Evolutionary conservation across 1,140 invertebrate genomes (phyloP).

Genomic region (Zaprionus capensis): DNA sequence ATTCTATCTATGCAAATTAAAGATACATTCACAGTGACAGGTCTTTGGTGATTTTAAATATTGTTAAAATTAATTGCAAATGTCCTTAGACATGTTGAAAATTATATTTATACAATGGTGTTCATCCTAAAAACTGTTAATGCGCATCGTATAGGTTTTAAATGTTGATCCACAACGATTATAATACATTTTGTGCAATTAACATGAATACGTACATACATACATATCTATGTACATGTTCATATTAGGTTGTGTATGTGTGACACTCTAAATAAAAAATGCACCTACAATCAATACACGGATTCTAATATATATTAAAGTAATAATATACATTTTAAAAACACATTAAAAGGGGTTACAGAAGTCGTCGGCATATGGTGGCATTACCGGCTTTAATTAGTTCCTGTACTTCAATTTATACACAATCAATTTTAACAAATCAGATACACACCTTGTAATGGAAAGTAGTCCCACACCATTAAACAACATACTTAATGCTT

Average conservation of each 20-base stretch:
- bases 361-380: background rate
- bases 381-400: background rate
- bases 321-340: background rate
- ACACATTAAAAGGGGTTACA: too few relatives aligned
- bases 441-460: background rate
- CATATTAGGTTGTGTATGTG: background rate
- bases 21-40: background rate
- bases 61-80: background rate
- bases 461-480: background rate
- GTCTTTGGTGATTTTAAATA: background rate
- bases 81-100: background rate
- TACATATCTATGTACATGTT: constrained; percentile 4
- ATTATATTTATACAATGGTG: background rate
- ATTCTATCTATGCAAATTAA: background rate
- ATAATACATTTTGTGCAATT: background rate
- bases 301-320: background rate
- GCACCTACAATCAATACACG: background rate
- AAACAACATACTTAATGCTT: too few relatives aligned
- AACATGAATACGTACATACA: constrained; percentile 12
- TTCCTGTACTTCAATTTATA: background rate
- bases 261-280: constrained; percentile 3
- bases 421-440: background rate
- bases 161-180: background rate
- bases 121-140: background rate
- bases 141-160: background rate